A percentile compares a stretch with the other conserved stretches of the same genome.
Evolutionary conservation across 2,113 vertebrate species (phyloP).

Genomic region (Stegostoma tigrinum): DNA sequence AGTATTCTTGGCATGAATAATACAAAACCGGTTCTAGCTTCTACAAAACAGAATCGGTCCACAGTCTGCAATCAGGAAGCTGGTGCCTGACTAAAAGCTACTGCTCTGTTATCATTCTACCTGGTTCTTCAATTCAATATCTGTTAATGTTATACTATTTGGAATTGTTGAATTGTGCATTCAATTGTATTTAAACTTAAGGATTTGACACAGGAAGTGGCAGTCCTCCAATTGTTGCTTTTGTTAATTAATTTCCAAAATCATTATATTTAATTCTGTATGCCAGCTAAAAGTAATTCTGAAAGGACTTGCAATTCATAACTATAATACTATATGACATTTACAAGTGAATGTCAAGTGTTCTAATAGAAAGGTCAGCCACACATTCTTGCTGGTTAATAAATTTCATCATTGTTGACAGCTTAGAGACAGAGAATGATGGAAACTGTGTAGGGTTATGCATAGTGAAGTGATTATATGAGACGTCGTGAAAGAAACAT

Average conservation of each 20-base stretch:
- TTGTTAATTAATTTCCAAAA: constrained; percentile 32
- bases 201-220: not conserved
- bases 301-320: constrained; percentile 14
- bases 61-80: no score
- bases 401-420: constrained; percentile 35
- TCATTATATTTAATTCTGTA: not conserved
- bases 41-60: not conserved
- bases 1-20: not conserved
- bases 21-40: not conserved
- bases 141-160: not conserved
- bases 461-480: constrained; percentile 14
- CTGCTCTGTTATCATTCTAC: not conserved
- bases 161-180: not conserved
- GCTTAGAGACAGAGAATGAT: constrained; percentile 21
- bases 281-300: constrained; percentile 33
- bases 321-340: constrained; percentile 31
- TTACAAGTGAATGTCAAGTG: constrained; percentile 36
- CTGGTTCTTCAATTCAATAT: not conserved
- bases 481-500: not conserved
- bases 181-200: not conserved
- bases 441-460: not conserved
- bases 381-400: constrained; percentile 29
- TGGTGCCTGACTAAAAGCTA: not conserved
- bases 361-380: constrained; percentile 36
- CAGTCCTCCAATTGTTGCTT: constrained; percentile 25